phyloP scores from a whole-genome alignment of 2,888 invertebrate genomes.

The Drosophila falleni region DNA sequence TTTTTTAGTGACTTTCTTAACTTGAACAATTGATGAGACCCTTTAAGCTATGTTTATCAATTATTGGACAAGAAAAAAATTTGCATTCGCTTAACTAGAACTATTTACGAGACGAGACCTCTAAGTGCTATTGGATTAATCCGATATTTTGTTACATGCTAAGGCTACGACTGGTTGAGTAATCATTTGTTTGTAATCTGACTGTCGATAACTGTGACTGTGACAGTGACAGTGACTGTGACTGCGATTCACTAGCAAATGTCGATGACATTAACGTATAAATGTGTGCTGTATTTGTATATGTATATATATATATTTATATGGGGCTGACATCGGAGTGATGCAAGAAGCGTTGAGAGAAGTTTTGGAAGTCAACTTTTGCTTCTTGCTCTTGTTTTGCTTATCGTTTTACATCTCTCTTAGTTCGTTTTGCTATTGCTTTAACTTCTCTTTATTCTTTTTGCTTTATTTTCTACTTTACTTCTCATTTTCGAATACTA shows the following conservation, averaged over 20 bases:
- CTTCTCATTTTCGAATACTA: not conserved
- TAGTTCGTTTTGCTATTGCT: too few species aligned
- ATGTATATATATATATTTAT: constrained; percentile 11
- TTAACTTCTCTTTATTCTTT: not conserved
- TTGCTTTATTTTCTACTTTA: not conserved
- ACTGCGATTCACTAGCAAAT: constrained; percentile 2
- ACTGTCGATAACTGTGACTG: not conserved
- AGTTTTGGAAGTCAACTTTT: not conserved
- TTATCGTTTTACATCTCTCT: not conserved
- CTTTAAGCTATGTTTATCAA: constrained; percentile 33
- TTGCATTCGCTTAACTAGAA: constrained; percentile 45
- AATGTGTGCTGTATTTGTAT: constrained; percentile 16
- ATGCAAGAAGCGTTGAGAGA: constrained; percentile 21
- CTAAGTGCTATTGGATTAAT: constrained; percentile 51
- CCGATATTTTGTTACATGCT: constrained; percentile 61
- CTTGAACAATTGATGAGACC: constrained; percentile 50
- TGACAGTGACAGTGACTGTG: constrained; percentile 2
- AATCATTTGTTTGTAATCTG: constrained; percentile 26
- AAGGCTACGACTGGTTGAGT: constrained; percentile 79
- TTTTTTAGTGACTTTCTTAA: constrained; percentile 15
- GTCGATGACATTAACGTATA: not conserved
- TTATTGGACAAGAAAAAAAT: constrained; percentile 59
- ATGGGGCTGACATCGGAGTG: constrained; percentile 5
- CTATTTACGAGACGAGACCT: constrained; percentile 56
- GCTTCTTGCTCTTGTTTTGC: not conserved